Evolutionary conservation across 2,888 invertebrate species (phyloP), one percentile per base, ranked within the genome.

Genomic region (Luffia ferchaultella): DNA sequence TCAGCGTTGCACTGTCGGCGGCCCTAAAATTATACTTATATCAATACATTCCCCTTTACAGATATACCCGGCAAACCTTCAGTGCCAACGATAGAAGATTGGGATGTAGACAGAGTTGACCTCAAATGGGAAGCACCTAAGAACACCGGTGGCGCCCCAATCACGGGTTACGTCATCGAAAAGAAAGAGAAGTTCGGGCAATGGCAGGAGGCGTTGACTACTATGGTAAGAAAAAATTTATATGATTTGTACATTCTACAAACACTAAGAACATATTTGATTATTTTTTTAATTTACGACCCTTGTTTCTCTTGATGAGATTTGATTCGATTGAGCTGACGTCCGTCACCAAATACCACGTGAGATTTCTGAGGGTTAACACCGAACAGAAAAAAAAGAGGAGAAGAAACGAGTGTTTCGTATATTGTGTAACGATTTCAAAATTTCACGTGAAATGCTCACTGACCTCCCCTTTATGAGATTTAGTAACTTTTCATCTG

Each of bases 91-190:
- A 87, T 97, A 57, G 90, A 90, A 46, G 96, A 96, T 65, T 97
- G 96, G 90, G 93, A 95, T 70, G 92, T 92, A 53, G 92, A 95
- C 72, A 90, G 93, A 55, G 95, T 96, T 48, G 93, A 95, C 65
- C 86, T 96, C 45, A 91, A 90, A 67, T 94, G 94, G 93, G 87
- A 89, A 50, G 88, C 92, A 42, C 93, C 93, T 1, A 91, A 92
- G 74, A 86, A 86, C 65, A 91, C 80, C 55, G 93, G 93, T 12
- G 93, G 93, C 15, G 92, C 91, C 0, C 90, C 93, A 50, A 93
- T 93, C 65, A 91, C 90, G 1, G 93, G 93, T 17, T 95, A 95
- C 71, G 86, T 96, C 50, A 92, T 97, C 64, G 96, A 97, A 79
- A 93, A 93, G 86, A 93, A 92, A 70, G 93, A 93, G 71, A 91